phyloP scores from a whole-genome alignment of 35 echinoderm and acorn worm genomes.

The Apostichopus japonicus region DNA sequence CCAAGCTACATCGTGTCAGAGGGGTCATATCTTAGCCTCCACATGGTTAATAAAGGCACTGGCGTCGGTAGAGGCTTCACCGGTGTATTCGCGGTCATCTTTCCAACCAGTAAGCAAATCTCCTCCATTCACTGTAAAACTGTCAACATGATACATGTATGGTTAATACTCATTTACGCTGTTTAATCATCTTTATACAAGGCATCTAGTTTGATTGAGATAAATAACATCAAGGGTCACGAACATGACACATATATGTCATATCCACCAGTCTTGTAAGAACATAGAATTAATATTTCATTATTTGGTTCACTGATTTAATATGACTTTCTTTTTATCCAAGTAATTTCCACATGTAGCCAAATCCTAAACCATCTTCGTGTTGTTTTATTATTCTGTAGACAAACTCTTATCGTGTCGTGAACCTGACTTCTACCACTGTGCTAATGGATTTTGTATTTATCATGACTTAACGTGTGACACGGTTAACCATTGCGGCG shows the following conservation, averaged over 20 bases:
- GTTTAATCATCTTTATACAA: background rate
- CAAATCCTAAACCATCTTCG: too few species aligned
- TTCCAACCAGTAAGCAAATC: conserved; percentile 30
- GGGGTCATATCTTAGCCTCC: conserved; percentile 14
- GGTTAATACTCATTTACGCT: background rate
- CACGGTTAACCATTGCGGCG: conserved; percentile 82
- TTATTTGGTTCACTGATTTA: too few species aligned
- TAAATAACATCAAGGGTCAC: too few species aligned
- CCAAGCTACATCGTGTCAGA: conserved; percentile 10
- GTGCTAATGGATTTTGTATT: conserved; percentile 77
- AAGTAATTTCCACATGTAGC: too few species aligned
- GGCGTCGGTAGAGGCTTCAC: conserved; percentile 33
- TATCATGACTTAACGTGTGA: conserved; percentile 73
- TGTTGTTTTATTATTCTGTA: background rate
- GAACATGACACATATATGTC: too few species aligned
- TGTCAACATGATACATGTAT: background rate
- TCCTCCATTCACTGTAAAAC: too few species aligned
- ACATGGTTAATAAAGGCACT: conserved; percentile 13
- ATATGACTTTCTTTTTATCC: too few species aligned
- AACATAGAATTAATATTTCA: too few species aligned
- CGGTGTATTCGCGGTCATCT: conserved; percentile 25
- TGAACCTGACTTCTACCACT: conserved; percentile 34
- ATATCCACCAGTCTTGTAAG: too few species aligned
- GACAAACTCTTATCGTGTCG: conserved; percentile 42
- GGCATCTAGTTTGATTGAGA: too few species aligned